These are phyloP conservation scores for Drosophila lacertosa DNA, from an alignment of 1,140 invertebrate species.

Conservation along the genomic window DNA sequence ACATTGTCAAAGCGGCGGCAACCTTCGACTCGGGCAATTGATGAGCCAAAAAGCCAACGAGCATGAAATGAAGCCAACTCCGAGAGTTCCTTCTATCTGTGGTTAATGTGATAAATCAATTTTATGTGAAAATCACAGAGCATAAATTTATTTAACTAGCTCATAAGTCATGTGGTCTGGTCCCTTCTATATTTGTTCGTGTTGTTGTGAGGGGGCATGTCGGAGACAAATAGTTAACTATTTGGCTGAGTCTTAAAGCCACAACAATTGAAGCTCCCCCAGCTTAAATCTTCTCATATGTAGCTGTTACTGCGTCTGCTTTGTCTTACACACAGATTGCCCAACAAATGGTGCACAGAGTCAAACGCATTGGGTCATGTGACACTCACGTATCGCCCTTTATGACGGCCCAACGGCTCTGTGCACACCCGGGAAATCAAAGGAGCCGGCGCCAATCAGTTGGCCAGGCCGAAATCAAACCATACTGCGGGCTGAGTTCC, in stretches of 20 bases:
- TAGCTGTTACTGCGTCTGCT: not conserved
- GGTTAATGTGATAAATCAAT: constrained; percentile 82
- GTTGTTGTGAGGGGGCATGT: not conserved
- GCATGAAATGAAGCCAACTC: constrained; percentile 78
- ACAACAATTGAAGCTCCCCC: constrained; percentile 17
- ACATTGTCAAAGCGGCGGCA: constrained; percentile 32
- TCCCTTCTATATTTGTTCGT: constrained; percentile 42
- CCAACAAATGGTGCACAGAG: constrained; percentile 12
- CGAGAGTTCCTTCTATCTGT: constrained; percentile 52
- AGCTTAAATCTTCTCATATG: constrained; percentile 9
- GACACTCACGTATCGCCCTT: constrained; percentile 40
- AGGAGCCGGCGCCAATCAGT: constrained; percentile 36
- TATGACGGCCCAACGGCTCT: constrained; percentile 26
- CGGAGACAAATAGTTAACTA: constrained; percentile 30
- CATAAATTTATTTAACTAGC: constrained; percentile 82
- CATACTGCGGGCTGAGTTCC: constrained; percentile 11
- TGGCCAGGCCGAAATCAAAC: constrained; percentile 15
- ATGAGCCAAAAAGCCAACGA: constrained; percentile 81
- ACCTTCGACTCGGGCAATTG: constrained; percentile 62
- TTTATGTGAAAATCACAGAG: constrained; percentile 81
- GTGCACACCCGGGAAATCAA: constrained; percentile 46
- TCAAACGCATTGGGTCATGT: constrained; percentile 32
- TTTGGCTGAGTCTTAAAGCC: constrained; percentile 31
- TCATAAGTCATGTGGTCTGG: constrained; percentile 71
- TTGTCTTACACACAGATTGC: constrained; percentile 9